Evolutionary conservation across 1,140 invertebrate genomes (phyloP).

Genomic region (Zaprionus taronus): DNA sequence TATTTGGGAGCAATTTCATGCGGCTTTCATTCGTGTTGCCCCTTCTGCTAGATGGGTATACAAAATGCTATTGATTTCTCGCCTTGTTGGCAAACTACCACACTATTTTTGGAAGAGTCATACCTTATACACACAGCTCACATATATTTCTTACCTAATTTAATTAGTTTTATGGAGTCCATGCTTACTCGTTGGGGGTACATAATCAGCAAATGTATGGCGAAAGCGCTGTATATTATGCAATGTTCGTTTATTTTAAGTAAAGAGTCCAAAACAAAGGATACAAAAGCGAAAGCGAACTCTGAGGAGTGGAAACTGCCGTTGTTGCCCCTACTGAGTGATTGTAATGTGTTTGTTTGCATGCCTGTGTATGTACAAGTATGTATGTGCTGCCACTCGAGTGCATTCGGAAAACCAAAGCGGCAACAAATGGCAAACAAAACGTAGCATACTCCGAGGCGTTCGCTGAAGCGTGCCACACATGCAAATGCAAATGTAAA

Average conservation of each 20-base stretch:
- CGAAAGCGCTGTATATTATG: slow-evolving; percentile 50
- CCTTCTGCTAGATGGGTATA: neutral
- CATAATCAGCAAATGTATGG: slow-evolving; percentile 13
- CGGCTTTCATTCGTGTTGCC: neutral
- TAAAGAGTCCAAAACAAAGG: neutral
- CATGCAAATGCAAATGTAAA: slow-evolving; percentile 64
- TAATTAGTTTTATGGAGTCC: slow-evolving; percentile 47
- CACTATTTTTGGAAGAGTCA: neutral
- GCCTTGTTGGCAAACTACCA: neutral
- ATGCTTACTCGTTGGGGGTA: neutral
- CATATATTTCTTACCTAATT: slow-evolving; percentile 38
- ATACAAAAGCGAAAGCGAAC: slow-evolving; percentile 8
- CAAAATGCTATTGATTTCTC: neutral
- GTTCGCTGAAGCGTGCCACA: slow-evolving; percentile 62
- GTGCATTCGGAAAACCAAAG: slow-evolving; percentile 47
- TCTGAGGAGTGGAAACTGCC: neutral
- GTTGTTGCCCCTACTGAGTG: neutral
- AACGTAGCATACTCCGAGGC: slow-evolving; percentile 64
- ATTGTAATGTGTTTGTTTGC: neutral
- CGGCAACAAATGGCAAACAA: slow-evolving; percentile 77
- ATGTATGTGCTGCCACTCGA: slow-evolving; percentile 30
- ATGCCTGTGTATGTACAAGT: neutral
- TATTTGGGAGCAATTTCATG: slow-evolving; percentile 9
- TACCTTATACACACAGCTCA: neutral
- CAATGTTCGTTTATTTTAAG: slow-evolving; percentile 54